These are phyloP conservation scores for Bos taurus DNA, from an alignment of 2,113 vertebrate genomes.

Conservation along the genomic window DNA sequence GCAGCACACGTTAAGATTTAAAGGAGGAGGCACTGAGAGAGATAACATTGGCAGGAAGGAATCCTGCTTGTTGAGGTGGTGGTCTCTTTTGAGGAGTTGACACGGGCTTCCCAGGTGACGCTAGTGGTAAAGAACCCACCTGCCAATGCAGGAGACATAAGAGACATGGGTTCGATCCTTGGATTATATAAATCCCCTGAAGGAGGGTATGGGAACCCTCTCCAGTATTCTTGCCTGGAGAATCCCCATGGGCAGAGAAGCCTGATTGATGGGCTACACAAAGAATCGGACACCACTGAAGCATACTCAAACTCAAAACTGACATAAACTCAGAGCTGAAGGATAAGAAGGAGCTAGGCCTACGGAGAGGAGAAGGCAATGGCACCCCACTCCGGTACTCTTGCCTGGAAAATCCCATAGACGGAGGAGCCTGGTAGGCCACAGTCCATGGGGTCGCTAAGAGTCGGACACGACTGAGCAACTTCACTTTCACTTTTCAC, in stretches of 20 bases:
- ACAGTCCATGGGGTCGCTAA: too few species aligned
- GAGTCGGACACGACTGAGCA: too few species aligned
- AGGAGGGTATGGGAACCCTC: not conserved
- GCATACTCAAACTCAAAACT: not conserved
- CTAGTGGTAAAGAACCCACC: not conserved
- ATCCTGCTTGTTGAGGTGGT: too few species aligned
- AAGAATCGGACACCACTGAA: not conserved
- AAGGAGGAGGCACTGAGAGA: not conserved
- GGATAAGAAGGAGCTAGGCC: not conserved
- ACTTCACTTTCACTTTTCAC: too few species aligned
- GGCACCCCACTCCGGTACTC: too few species aligned
- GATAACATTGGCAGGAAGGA: not conserved
- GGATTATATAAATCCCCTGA: not conserved
- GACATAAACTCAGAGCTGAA: not conserved
- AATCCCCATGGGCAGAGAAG: not conserved
- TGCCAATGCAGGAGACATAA: not conserved
- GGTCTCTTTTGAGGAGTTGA: not conserved
- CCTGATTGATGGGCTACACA: not conserved
- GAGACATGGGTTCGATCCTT: not conserved
- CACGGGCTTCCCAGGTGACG: not conserved
- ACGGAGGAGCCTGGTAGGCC: too few species aligned
- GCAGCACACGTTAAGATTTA: not conserved
- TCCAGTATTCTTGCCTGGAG: not conserved
- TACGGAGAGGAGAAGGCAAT: not conserved
- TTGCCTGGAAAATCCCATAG: too few species aligned